Percentiles rank a stretch among this genome's conserved stretches.
phyloP scores from a whole-genome alignment of 35 echinoderm and acorn worm genomes.

The Diadema setosum region DNA sequence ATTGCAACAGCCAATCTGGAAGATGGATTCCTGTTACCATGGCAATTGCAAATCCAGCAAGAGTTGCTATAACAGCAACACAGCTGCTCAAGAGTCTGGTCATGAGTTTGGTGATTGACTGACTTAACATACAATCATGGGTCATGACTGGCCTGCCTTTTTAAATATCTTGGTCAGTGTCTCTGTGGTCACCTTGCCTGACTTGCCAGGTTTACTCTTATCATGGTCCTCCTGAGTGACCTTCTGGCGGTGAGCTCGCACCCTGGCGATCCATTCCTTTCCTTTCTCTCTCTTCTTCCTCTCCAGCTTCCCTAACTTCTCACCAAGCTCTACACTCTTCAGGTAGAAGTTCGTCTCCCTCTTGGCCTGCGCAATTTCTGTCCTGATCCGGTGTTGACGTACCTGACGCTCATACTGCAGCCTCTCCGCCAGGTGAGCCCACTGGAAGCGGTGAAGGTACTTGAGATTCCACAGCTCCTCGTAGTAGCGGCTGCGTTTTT shows the following conservation, averaged over 20 bases:
- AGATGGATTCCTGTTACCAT: no score
- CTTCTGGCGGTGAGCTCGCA: slow-evolving; percentile 58
- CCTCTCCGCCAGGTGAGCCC: slow-evolving; percentile 79
- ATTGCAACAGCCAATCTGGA: no score
- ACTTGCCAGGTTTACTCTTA: background rate
- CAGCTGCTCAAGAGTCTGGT: no score
- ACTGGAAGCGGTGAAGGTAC: slow-evolving; percentile 90
- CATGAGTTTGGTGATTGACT: no score
- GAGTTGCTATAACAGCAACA: no score
- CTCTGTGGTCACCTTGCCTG: slow-evolving; percentile 48
- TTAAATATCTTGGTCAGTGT: slow-evolving; percentile 74
- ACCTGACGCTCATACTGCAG: slow-evolving; percentile 88
- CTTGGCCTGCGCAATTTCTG: slow-evolving; percentile 74
- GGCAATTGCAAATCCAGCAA: no score
- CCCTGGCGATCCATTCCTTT: slow-evolving; percentile 51
- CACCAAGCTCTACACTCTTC: slow-evolving; percentile 67
- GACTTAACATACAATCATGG: no score
- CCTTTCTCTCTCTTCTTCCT: slow-evolving; percentile 78
- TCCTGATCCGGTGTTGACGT: slow-evolving; percentile 68
- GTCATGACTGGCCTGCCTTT: background rate
- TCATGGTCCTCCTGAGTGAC: slow-evolving; percentile 37
- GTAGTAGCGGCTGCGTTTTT: slow-evolving; percentile 77
- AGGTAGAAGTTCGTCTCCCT: slow-evolving; percentile 85
- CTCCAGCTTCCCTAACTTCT: slow-evolving; percentile 54
- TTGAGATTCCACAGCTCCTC: slow-evolving; percentile 92